These are phyloP conservation scores for Malurus alboscapulatus DNA, from an alignment of 2,113 vertebrate species.

Conservation along the genomic window DNA sequence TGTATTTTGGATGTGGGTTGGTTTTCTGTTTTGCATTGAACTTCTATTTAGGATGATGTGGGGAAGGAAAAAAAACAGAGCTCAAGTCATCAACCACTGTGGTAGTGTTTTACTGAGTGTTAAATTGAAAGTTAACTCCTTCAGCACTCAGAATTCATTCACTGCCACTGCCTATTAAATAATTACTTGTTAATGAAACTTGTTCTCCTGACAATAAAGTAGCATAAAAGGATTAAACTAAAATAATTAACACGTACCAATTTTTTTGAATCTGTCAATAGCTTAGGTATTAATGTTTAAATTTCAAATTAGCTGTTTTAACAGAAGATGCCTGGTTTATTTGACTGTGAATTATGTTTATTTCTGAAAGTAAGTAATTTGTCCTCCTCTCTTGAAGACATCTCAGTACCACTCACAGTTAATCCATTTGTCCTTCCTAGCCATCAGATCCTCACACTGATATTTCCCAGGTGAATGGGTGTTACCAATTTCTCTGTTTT, in stretches of 20 bases:
- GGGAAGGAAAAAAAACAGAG: background rate
- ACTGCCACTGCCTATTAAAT: background rate
- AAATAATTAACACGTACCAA: background rate
- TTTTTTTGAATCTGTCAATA: background rate
- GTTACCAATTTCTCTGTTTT: background rate
- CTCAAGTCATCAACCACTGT: background rate
- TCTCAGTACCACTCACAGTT: background rate
- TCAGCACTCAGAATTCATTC: background rate
- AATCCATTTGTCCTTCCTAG: background rate
- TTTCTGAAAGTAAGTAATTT: background rate
- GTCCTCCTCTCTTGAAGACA: background rate
- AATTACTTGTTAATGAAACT: background rate
- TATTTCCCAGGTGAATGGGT: background rate
- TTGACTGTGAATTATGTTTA: background rate
- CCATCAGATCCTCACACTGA: background rate
- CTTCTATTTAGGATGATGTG: background rate
- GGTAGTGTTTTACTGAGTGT: background rate
- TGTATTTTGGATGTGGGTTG: background rate
- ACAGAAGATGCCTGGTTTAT: background rate
- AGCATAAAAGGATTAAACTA: background rate
- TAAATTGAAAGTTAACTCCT: background rate
- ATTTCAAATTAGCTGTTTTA: background rate
- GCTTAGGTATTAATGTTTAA: background rate
- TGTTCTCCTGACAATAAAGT: background rate
- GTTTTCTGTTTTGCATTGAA: background rate